Conservation (phyloP, 2,888 invertebrate species). For the Carcina quercana region DNA sequence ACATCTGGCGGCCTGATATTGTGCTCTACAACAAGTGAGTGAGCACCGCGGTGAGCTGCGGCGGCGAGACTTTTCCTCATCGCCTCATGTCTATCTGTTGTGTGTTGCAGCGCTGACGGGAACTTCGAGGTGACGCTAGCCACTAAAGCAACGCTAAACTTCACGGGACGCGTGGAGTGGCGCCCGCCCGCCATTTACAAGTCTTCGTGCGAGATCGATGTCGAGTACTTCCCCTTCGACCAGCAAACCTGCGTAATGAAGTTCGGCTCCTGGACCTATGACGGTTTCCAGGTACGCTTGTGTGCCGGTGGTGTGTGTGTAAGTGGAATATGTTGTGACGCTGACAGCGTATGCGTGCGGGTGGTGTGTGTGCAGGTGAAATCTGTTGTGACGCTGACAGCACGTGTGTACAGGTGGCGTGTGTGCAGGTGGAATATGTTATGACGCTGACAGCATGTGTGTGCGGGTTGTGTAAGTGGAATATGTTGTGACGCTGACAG, state of each 20-base stretch:
- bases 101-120: constrained; percentile 84
- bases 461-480: too few relatives aligned
- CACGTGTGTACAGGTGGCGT: too few relatives aligned
- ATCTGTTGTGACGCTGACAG: neutral
- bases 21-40: constrained; percentile 94
- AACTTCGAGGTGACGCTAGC: constrained; percentile 94
- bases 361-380: neutral
- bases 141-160: constrained; percentile 92
- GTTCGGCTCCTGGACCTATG: constrained; percentile 96
- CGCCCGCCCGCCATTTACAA: constrained; percentile 98
- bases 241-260: constrained; percentile 95
- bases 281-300: constrained; percentile 90
- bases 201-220: constrained; percentile 93
- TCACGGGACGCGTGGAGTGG: constrained; percentile 93
- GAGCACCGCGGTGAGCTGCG: neutral
- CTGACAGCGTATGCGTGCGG: too few relatives aligned
- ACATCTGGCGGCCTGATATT: constrained; percentile 97
- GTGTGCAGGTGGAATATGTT: too few relatives aligned
- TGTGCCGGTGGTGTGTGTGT: too few relatives aligned
- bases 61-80: neutral
- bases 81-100: neutral
- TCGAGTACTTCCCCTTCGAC: constrained; percentile 95
- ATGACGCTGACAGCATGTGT: too few relatives aligned
- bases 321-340: neutral
- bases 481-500: too few relatives aligned